Conservation (phyloP, 2,113 vertebrate genomes). For the Toxotes chatareus region DNA sequence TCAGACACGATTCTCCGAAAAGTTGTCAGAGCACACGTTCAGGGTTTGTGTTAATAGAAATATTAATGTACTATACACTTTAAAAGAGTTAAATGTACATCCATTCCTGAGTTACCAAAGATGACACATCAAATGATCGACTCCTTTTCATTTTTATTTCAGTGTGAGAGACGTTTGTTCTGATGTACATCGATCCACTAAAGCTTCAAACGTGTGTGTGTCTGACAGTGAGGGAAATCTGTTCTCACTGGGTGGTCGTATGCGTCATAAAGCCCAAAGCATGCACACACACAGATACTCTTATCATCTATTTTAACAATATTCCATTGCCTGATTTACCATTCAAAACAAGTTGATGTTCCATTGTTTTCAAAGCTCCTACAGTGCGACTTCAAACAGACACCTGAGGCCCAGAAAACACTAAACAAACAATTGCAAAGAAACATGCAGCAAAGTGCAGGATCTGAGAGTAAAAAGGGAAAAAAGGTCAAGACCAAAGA, state of each 20-base stretch:
- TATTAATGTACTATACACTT: neutral
- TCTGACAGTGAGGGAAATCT: neutral
- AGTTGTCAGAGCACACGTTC: neutral
- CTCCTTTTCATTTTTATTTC: neutral
- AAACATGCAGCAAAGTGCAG: neutral
- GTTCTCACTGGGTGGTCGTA: neutral
- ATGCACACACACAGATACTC: neutral
- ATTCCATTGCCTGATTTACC: too few species aligned
- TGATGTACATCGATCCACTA: neutral
- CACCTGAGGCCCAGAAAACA: neutral
- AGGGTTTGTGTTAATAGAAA: neutral
- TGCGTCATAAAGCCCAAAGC: neutral
- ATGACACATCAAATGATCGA: too few species aligned
- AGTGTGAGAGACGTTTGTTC: neutral
- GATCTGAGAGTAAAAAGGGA: too few species aligned
- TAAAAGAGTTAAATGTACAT: too few species aligned
- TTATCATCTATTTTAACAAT: too few species aligned
- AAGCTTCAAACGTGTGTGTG: neutral
- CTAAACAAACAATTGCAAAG: too few species aligned
- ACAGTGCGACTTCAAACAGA: neutral
- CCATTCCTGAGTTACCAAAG: too few species aligned
- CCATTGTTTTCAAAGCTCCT: neutral
- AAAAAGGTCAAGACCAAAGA: too few species aligned
- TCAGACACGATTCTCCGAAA: neutral
- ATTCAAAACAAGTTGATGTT: neutral